A percentile compares a stretch with the other conserved stretches of the same genome.
phyloP scores from a whole-genome alignment of 2,888 invertebrate species.

The Ganaspis brasiliensis region DNA sequence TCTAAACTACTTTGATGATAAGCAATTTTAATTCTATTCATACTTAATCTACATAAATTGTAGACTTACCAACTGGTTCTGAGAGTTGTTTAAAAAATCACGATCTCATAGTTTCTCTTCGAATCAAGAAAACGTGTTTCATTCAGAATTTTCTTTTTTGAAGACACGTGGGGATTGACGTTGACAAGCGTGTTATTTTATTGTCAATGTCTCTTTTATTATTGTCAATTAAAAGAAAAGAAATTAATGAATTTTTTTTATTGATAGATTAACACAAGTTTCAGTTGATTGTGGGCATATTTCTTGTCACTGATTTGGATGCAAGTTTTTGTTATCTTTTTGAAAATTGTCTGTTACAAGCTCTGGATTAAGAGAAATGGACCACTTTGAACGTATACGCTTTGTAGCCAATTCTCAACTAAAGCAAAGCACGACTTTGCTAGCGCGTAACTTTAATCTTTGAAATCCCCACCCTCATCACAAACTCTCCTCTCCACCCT shows the following conservation, averaged over 20 bases:
- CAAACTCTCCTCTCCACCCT: conserved; percentile 56
- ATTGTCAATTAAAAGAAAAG: neutral
- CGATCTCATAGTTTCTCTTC: conserved; percentile 30
- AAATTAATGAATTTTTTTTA: neutral
- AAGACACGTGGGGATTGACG: conserved; percentile 6
- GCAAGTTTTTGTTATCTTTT: neutral
- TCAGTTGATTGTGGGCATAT: neutral
- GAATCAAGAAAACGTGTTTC: neutral
- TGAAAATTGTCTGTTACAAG: neutral
- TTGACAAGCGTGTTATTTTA: neutral
- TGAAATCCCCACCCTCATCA: conserved; percentile 69
- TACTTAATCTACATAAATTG: conserved; percentile 19
- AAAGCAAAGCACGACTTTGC: conserved; percentile 69
- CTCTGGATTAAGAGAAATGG: neutral
- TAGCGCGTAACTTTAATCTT: conserved; percentile 70
- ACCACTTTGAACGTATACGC: conserved; percentile 46
- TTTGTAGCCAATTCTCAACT: conserved; percentile 63
- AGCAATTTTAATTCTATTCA: neutral
- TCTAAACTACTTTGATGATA: neutral
- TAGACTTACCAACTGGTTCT: conserved; percentile 35
- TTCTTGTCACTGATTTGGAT: neutral
- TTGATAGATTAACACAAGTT: neutral
- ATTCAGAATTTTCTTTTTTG: neutral
- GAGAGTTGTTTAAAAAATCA: conserved; percentile 21
- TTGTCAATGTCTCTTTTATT: neutral